phyloP scores from a whole-genome alignment of 30 jellyfish, hydroid and myxozoan species.

The Hydractinia echinata region DNA sequence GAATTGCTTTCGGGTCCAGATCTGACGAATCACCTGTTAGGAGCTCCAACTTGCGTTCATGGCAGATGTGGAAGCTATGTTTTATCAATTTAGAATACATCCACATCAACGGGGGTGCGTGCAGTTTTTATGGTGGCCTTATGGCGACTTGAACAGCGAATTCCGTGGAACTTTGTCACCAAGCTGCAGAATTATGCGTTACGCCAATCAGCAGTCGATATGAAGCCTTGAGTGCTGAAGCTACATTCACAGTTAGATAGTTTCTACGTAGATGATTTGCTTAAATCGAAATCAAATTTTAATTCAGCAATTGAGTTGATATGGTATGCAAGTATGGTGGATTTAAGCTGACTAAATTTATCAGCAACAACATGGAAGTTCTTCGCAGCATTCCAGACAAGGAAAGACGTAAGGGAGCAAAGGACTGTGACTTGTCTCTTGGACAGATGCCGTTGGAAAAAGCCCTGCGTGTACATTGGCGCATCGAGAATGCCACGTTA shows the following conservation, averaged over 20 bases:
- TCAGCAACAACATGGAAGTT: conserved; percentile 28
- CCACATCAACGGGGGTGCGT: conserved; percentile 1
- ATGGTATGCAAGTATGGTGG: conserved; percentile 31
- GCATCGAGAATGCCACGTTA: too few relatives aligned
- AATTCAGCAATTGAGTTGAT: conserved; percentile 13
- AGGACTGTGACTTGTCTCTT: too few relatives aligned
- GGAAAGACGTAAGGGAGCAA: conserved; percentile 16
- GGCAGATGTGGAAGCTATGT: conserved; percentile 40
- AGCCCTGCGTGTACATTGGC: too few relatives aligned
- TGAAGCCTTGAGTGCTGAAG: neutral
- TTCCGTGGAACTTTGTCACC: conserved; percentile 36
- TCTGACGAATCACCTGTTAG: conserved; percentile 30
- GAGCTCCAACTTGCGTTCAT: conserved; percentile 1
- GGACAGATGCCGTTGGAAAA: too few relatives aligned
- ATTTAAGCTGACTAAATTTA: conserved; percentile 36
- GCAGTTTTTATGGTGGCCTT: conserved; percentile 29
- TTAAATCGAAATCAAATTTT: conserved; percentile 20
- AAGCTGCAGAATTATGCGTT: conserved; percentile 29
- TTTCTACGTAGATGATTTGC: conserved; percentile 40
- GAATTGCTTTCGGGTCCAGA: conserved; percentile 30
- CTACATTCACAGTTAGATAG: neutral
- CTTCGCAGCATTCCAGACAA: conserved; percentile 22
- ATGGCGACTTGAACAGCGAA: conserved; percentile 4
- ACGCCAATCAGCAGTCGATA: neutral
- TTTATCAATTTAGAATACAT: conserved; percentile 22